These are phyloP conservation scores for Mythimna impura DNA, from an alignment of 2,888 invertebrate genomes.

Conservation along the genomic window DNA sequence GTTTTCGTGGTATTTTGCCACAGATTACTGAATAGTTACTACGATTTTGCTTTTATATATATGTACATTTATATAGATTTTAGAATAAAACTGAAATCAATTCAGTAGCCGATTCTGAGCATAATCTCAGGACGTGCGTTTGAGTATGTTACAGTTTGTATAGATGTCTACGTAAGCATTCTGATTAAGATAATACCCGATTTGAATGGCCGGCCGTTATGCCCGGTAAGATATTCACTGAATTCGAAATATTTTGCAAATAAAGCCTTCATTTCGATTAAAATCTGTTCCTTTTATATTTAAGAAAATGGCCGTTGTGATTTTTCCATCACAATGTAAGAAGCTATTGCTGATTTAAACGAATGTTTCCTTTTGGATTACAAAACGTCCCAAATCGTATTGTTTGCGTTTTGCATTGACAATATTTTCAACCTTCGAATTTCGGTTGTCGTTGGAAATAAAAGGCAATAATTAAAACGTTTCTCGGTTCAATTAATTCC, in stretches of 20 bases:
- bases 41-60: too few relatives aligned
- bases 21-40: too few relatives aligned
- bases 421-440: conserved; percentile 11
- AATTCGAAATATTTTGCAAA: conserved; percentile 4
- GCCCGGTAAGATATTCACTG: background rate
- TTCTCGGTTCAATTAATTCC: conserved; percentile 15
- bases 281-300: conserved; percentile 20
- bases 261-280: conserved; percentile 1
- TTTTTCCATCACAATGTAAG: conserved; percentile 15
- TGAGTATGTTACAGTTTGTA: too few relatives aligned
- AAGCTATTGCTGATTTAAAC: conserved; percentile 13
- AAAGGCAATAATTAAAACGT: background rate
- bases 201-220: conserved; percentile 2
- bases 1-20: too few relatives aligned
- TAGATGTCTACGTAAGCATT: too few relatives aligned
- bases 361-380: background rate
- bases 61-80: too few relatives aligned
- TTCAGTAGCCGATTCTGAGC: too few relatives aligned
- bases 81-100: too few relatives aligned
- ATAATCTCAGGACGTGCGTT: too few relatives aligned
- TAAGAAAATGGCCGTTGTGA: conserved; percentile 8
- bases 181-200: conserved; percentile 1
- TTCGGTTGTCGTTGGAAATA: conserved; percentile 1
- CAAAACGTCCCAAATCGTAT: conserved; percentile 9
- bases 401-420: conserved; percentile 16